Percentiles rank a stretch among this genome's conserved stretches.
Evolutionary conservation across 2,888 invertebrate genomes (phyloP).

Genomic region (Venustoraphidia nigricollis): DNA sequence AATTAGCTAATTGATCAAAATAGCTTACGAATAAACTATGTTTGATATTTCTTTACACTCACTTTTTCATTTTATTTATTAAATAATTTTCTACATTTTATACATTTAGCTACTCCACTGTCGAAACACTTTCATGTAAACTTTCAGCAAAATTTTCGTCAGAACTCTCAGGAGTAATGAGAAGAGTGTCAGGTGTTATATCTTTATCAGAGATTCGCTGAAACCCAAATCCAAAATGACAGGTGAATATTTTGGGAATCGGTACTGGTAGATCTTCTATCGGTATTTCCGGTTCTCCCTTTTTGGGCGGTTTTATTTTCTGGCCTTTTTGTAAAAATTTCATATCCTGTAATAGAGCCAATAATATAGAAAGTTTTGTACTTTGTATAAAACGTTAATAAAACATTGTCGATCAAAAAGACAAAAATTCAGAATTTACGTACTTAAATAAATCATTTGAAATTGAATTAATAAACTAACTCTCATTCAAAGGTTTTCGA

Average conservation of each 20-base stretch:
- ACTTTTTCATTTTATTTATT: neutral
- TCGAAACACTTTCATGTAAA: too few species aligned
- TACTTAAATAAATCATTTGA: too few species aligned
- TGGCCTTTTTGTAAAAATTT: too few species aligned
- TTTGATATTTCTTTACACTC: neutral
- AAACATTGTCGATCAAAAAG: neutral
- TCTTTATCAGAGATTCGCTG: neutral
- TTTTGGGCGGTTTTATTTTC: constrained; percentile 16
- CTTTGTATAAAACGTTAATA: too few species aligned
- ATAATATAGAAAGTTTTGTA: too few species aligned
- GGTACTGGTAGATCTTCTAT: constrained; percentile 18
- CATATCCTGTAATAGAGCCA: too few species aligned
- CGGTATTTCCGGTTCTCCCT: constrained; percentile 22
- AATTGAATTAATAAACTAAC: too few species aligned
- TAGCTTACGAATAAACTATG: too few species aligned
- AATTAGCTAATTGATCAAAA: neutral
- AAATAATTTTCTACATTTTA: neutral
- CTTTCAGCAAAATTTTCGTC: too few species aligned
- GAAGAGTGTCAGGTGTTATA: too few species aligned
- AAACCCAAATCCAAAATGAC: constrained; percentile 30
- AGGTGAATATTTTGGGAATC: constrained; percentile 34
- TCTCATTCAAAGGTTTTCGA: too few species aligned
- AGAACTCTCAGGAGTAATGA: too few species aligned
- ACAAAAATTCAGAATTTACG: neutral
- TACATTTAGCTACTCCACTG: neutral